Evolutionary conservation across 2,888 invertebrate genomes (phyloP).

Genomic region (Mimachlamys varia): DNA sequence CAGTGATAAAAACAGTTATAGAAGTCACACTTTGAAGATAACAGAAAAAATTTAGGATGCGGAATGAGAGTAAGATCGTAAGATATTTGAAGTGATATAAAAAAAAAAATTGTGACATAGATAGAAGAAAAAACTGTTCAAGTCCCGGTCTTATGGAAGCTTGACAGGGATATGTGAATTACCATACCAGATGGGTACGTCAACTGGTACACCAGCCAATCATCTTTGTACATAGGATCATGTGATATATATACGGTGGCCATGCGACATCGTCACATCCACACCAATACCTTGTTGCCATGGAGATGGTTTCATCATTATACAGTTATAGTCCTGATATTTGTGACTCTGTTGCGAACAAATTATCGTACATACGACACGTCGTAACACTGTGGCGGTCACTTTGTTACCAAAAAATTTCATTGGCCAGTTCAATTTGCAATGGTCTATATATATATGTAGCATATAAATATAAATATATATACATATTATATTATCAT

Average conservation of each 20-base stretch:
- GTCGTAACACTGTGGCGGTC: background rate
- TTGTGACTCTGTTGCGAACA: background rate
- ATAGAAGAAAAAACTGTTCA: background rate
- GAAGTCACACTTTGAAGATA: constrained; percentile 40
- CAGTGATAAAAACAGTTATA: constrained; percentile 38
- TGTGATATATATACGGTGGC: background rate
- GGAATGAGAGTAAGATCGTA: background rate
- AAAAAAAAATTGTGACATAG: background rate
- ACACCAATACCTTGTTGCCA: background rate
- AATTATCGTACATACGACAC: background rate
- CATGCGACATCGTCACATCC: constrained; percentile 16
- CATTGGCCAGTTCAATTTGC: constrained; percentile 17
- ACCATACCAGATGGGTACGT: background rate
- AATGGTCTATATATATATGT: constrained; percentile 12
- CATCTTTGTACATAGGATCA: constrained; percentile 36
- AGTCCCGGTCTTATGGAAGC: background rate
- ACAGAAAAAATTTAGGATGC: background rate
- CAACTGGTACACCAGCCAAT: constrained; percentile 5
- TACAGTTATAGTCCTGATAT: background rate
- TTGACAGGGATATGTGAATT: constrained; percentile 1
- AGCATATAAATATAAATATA: background rate
- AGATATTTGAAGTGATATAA: background rate
- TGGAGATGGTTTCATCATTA: background rate
- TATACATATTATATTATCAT: background rate
- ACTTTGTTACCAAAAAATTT: background rate